Percentiles rank a stretch among this genome's conserved stretches.
Conservation (phyloP, 2,113 vertebrate genomes). For the Jaculus jaculus region DNA sequence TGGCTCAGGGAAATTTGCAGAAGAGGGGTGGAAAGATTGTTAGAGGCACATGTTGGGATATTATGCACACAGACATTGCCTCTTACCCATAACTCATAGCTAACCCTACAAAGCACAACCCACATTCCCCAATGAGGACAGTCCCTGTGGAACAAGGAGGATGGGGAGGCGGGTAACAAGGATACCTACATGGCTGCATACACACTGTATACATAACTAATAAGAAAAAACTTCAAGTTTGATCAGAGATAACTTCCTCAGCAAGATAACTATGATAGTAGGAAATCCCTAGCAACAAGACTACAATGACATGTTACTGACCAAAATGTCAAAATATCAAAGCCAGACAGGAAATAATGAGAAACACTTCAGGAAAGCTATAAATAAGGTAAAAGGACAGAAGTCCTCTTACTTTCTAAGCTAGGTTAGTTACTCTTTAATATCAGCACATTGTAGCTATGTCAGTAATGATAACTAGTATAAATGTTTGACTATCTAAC, state of each 20-base stretch:
- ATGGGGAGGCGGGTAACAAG: no score
- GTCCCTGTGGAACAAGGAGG: no score
- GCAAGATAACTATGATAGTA: neutral
- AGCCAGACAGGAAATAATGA: neutral
- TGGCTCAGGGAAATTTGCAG: no score
- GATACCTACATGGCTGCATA: no score
- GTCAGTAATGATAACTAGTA: neutral
- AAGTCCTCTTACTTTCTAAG: neutral
- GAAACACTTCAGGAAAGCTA: neutral
- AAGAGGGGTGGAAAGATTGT: no score
- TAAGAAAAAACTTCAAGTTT: neutral
- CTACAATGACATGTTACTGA: neutral
- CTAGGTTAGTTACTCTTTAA: neutral
- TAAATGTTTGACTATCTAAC: neutral
- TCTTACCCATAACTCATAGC: no score
- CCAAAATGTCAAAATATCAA: neutral
- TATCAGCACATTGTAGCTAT: neutral
- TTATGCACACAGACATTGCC: no score
- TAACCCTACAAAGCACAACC: no score
- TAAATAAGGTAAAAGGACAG: neutral
- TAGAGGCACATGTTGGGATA: no score
- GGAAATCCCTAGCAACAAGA: neutral
- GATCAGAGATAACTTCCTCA: neutral
- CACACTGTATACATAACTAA: no score
- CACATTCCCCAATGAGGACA: no score